A percentile compares a stretch with the other conserved stretches of the same genome.
Evolutionary conservation across 2,113 vertebrate species (phyloP).

Genomic region (Myiagra hebetior): DNA sequence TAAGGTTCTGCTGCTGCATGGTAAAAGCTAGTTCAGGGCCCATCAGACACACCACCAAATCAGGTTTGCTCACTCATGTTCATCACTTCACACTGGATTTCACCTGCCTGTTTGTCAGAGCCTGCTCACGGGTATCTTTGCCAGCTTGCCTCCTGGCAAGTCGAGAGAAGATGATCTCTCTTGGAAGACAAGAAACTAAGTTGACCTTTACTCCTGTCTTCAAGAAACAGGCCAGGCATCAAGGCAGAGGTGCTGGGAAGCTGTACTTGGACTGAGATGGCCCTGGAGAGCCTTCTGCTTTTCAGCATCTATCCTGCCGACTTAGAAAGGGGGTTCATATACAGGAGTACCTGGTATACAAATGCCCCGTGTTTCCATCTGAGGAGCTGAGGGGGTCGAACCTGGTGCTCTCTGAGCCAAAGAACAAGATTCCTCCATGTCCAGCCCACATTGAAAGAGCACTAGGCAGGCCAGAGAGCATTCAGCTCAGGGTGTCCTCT

Average conservation of each 20-base stretch:
- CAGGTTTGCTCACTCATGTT: neutral
- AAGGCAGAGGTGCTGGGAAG: neutral
- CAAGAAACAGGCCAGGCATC: neutral
- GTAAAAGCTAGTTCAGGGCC: neutral
- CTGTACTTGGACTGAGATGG: neutral
- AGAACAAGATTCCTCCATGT: neutral
- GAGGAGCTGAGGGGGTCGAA: fast-evolving
- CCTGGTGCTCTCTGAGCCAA: neutral
- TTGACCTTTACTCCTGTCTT: neutral
- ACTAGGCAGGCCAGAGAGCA: neutral
- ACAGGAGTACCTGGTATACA: fast-evolving
- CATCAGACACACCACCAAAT: neutral
- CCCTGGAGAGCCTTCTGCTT: fast-evolving
- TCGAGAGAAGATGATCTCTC: neutral
- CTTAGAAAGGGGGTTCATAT: neutral
- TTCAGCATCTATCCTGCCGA: neutral
- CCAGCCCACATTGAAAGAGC: neutral
- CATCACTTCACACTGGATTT: neutral
- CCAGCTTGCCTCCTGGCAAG: neutral
- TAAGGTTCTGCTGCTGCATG: neutral
- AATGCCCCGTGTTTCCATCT: neutral
- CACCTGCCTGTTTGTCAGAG: neutral
- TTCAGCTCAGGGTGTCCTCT: neutral
- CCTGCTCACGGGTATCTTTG: neutral
- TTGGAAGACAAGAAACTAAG: neutral